Evolutionary conservation across 2,113 vertebrate genomes (phyloP).

Genomic region (Microcebus jonahi): DNA sequence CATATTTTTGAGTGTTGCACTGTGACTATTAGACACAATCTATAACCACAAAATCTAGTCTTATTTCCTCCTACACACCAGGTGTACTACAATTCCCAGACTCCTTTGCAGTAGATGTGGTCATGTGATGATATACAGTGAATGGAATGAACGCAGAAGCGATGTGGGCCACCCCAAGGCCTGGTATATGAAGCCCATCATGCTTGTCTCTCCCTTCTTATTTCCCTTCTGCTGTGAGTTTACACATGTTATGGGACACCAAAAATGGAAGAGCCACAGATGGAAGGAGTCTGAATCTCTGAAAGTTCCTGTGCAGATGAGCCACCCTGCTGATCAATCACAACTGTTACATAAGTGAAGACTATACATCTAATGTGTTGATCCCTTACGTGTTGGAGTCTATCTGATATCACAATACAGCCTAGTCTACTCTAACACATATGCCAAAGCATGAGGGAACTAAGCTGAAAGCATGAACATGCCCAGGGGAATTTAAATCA

Average conservation of each 20-base stretch:
- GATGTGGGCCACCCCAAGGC: too few relatives aligned
- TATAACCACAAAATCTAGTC: not conserved
- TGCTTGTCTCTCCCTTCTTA: not conserved
- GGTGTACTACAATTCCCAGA: not conserved
- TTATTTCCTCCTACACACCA: not conserved
- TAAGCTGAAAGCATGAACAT: not conserved
- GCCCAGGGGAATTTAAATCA: not conserved
- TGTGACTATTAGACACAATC: accelerated
- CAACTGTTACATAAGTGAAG: not conserved
- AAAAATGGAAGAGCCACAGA: not conserved
- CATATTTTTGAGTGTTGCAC: not conserved
- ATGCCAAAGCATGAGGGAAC: not conserved
- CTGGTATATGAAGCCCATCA: not conserved
- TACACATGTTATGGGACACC: not conserved
- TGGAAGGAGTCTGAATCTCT: not conserved
- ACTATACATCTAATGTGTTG: not conserved
- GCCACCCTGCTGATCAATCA: not conserved
- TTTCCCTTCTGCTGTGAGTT: not conserved
- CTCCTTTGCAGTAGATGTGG: not conserved
- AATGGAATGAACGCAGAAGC: not conserved
- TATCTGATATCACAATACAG: not conserved
- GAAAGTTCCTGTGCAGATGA: not conserved
- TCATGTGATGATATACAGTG: not conserved
- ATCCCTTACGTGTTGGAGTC: not conserved
- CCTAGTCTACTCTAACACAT: not conserved